These are phyloP conservation scores for Vanessa tameamea DNA, from an alignment of 1,140 invertebrate species.

Conservation along the genomic window DNA sequence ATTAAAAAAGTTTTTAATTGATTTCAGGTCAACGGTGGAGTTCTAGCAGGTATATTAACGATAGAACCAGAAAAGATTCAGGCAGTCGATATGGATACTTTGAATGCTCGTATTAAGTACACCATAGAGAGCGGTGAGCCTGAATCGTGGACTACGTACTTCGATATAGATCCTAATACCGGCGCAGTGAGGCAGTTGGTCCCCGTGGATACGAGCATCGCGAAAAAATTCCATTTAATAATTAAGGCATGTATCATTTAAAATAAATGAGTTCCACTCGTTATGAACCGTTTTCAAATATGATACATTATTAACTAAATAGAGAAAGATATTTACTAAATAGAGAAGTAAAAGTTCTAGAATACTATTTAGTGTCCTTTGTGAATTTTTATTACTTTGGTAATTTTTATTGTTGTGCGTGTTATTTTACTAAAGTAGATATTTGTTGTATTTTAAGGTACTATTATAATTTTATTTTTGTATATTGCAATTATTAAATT, in stretches of 20 bases:
- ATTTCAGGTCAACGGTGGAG: conserved; percentile 89
- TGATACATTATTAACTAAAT: no score
- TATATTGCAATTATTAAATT: no score
- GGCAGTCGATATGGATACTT: conserved; percentile 93
- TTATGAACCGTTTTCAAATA: no score
- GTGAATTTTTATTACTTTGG: not conserved
- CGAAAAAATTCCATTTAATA: conserved; percentile 84
- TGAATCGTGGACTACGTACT: conserved; percentile 88
- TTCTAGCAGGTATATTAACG: conserved; percentile 89
- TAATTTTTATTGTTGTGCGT: not conserved
- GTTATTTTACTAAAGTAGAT: not conserved
- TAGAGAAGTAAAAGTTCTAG: no score
- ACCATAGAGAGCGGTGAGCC: conserved; percentile 90
- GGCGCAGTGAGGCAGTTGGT: conserved; percentile 90
- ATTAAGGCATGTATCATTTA: conserved; percentile 77
- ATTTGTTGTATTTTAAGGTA: no score
- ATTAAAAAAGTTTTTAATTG: not conserved
- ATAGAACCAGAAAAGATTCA: conserved; percentile 94
- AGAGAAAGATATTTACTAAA: no score
- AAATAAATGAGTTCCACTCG: no score
- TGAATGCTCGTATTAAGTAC: conserved; percentile 90
- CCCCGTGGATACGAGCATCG: conserved; percentile 88
- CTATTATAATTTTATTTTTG: no score
- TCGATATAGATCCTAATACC: conserved; percentile 90
- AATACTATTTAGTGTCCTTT: no score